These are phyloP conservation scores for Pelecanus crispus DNA, from an alignment of 2,113 vertebrate species.

Conservation along the genomic window DNA sequence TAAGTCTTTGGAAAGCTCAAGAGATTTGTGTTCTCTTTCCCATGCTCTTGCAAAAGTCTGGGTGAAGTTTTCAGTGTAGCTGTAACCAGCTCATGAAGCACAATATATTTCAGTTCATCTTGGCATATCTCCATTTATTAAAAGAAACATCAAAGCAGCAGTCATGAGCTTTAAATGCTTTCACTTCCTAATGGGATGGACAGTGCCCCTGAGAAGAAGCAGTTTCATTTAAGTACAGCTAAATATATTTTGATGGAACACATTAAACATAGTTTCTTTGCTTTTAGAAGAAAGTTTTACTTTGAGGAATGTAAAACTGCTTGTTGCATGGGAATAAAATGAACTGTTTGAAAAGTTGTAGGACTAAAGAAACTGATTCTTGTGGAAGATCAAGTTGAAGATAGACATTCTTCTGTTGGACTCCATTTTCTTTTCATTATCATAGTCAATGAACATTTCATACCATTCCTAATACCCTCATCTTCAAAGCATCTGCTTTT, in stretches of 20 bases:
- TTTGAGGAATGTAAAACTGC: background rate
- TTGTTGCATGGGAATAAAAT: background rate
- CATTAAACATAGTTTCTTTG: background rate
- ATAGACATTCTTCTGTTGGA: background rate
- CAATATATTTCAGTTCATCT: background rate
- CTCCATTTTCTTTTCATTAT: background rate
- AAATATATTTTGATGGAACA: background rate
- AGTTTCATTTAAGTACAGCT: background rate
- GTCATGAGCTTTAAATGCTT: background rate
- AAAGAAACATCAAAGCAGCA: background rate
- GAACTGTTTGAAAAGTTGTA: background rate
- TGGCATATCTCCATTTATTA: background rate
- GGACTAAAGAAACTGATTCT: background rate
- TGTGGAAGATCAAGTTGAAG: background rate
- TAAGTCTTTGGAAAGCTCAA: background rate
- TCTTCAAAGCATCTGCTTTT: background rate
- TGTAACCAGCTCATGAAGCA: background rate
- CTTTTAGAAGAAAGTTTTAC: background rate
- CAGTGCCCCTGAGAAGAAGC: background rate
- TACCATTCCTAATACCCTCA: background rate
- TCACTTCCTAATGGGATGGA: background rate
- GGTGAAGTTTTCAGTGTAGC: background rate
- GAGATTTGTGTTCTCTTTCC: background rate
- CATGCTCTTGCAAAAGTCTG: background rate
- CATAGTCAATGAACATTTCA: background rate